Percentiles rank a stretch among this genome's conserved stretches.
phyloP scores from a whole-genome alignment of 2,113 vertebrate species.

The Colius striatus region DNA sequence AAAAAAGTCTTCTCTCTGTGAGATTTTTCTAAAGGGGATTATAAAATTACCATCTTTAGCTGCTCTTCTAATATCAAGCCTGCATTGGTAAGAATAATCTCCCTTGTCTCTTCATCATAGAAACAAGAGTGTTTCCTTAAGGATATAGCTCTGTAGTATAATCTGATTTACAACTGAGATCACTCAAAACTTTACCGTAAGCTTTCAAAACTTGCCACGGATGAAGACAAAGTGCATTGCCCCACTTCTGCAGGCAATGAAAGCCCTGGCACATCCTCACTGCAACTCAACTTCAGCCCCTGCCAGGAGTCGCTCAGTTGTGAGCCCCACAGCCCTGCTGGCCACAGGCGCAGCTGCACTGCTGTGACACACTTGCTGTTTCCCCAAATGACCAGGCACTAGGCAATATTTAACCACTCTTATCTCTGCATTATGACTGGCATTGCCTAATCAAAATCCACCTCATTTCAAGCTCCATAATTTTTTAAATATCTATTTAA shows the following conservation, averaged over 20 bases:
- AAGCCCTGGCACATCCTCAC: neutral
- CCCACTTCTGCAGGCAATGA: neutral
- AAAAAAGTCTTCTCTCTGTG: neutral
- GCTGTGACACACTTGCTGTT: accelerated
- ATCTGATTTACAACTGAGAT: constrained; percentile 25
- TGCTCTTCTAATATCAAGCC: constrained; percentile 9
- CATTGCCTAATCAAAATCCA: neutral
- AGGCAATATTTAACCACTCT: neutral
- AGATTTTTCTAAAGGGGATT: neutral
- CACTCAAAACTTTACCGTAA: neutral
- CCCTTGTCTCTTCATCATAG: neutral
- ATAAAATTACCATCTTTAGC: constrained; percentile 43
- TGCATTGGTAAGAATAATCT: constrained; percentile 28
- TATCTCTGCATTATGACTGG: neutral
- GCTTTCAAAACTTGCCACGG: constrained; percentile 31
- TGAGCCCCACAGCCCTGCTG: accelerated
- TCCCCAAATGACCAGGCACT: accelerated
- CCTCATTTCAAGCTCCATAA: neutral
- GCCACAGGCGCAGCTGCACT: accelerated
- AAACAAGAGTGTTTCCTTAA: neutral
- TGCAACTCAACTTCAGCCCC: neutral
- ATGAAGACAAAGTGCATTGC: neutral
- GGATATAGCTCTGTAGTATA: neutral
- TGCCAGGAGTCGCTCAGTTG: neutral
- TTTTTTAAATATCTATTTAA: neutral